Percentiles rank a stretch among this genome's conserved stretches.
Evolutionary conservation across 2,888 invertebrate genomes (phyloP).

Genomic region (Phengaris alcon): DNA sequence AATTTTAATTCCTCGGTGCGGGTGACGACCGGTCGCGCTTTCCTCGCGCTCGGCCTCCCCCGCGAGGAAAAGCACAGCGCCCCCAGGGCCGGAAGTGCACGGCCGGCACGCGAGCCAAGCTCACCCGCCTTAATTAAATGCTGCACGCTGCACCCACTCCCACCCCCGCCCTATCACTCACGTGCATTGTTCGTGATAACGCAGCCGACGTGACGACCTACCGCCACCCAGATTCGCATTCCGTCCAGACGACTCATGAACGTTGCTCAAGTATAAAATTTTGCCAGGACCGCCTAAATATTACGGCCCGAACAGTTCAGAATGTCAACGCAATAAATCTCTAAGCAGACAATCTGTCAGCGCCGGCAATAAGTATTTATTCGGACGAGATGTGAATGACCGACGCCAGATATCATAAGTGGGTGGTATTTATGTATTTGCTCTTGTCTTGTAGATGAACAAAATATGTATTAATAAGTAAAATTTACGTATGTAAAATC

Average conservation of each 20-base stretch:
- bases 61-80: conserved; percentile 72
- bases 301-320: conserved; percentile 31
- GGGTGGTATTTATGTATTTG: conserved; percentile 37
- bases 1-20: conserved; percentile 72
- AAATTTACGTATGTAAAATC: not conserved
- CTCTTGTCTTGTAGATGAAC: conserved; percentile 8
- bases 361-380: conserved; percentile 45
- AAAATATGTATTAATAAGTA: not conserved
- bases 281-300: conserved; percentile 26
- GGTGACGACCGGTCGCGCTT: conserved; percentile 76
- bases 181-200: conserved; percentile 35
- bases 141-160: conserved; percentile 67
- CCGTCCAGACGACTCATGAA: not conserved
- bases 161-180: conserved; percentile 41
- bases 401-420: conserved; percentile 43
- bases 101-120: conserved; percentile 72
- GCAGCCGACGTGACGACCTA: conserved; percentile 23
- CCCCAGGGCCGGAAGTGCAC: conserved; percentile 74
- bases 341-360: conserved; percentile 38
- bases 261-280: conserved; percentile 26
- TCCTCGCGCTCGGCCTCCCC: conserved; percentile 63
- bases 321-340: conserved; percentile 40
- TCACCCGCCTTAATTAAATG: conserved; percentile 76
- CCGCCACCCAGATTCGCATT: conserved; percentile 8
- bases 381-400: conserved; percentile 49